Evolutionary conservation across 2,113 vertebrate species (phyloP), one percentile per base, ranked within the genome.

Genomic region (Osmerus mordax): DNA sequence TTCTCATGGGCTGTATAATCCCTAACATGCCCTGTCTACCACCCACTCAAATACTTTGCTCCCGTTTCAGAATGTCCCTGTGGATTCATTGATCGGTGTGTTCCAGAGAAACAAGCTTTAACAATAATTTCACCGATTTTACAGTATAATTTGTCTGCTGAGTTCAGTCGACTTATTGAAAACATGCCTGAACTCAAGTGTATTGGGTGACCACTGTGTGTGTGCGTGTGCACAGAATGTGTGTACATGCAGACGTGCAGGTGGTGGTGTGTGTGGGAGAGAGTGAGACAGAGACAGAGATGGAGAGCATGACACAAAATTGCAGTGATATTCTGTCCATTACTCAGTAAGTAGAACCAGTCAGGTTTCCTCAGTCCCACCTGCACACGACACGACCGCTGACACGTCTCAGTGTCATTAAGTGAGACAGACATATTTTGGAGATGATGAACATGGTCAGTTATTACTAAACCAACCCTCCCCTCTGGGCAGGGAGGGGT

Each of bases 21-120:
- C 74, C 4, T 2, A 13, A 78, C 73, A 67, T 78, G 80, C 76
- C 81, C 78, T 79, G 79, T 78, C 68, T 72, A 70, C 82, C 80
- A 76, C 83, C 84, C 87, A 71, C 78, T 70, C 72, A 76, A 84
- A 82, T 58, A 70, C 55, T 74, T 53, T 59, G 74, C 78, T 85
- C 78, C 84, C 19, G 77, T 87, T 84, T 83, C 67, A 23, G 79
- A 88, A 79, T 69, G 66, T 73, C 58, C 70, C 14, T 19, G 72
- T 63, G 47, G 14, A 72, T 80, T 75, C 71, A 71, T 79, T 86
- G 67, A 77, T 72, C 84, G 81, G 73, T 78, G 67, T 59, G 78
- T 58, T 56, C 76, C 83, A 68, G 72, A 78, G 36, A 82, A 65
- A 54, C 63, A 2, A 21, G 58, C 67, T 81, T 76, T 74, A 78